Evolutionary conservation across 2,888 invertebrate species (phyloP), one percentile per base, ranked within the genome.

Genomic region (Orthosia incerta): DNA sequence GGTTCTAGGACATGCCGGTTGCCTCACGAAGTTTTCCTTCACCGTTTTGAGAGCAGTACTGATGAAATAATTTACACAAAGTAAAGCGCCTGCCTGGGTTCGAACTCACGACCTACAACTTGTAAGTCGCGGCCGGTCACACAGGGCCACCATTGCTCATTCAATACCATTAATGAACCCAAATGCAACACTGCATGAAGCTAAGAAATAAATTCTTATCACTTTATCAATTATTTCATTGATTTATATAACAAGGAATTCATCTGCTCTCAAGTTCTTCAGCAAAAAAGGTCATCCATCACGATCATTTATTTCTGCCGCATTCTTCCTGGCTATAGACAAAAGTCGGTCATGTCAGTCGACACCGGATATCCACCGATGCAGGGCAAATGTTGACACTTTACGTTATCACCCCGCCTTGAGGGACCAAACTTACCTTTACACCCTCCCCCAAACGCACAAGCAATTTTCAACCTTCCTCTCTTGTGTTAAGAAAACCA

Each of bases 321-420:
- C 74, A 68, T 82, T 78, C 80, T 82, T 81, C 74, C 74, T 67
- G 45, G 61, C 65, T 46, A 61, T 75, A 80, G 76, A 80, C 82
- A 80, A 85, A 77, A 85, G 76, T 82, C 87, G 80, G 85, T 77
- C 84, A 82, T 89, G 89, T 92, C 91, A 89, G 84, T 94, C 91
- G 88, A 88, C 94, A 90, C 91, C 92, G 94, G 94, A 94, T 91
- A 91, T 90, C 88, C 86, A 80, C 80, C 75, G 71, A 82, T 84
- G 81, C 76, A 84, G 82, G 88, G 88, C 88, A 85, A 90, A 90
- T 94, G 93, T 95, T 95, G 94, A 94, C 94, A 92, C 89, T 90
- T 87, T 79, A 84, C 85, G 87, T 93, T 94, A 93, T 91, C 95
- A 90, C 91, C 89, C 90, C 69, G 82, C 82, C 85, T 87, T 89